These are phyloP conservation scores for Procavia capensis DNA, from an alignment of 2,113 vertebrate species.

Conservation along the genomic window DNA sequence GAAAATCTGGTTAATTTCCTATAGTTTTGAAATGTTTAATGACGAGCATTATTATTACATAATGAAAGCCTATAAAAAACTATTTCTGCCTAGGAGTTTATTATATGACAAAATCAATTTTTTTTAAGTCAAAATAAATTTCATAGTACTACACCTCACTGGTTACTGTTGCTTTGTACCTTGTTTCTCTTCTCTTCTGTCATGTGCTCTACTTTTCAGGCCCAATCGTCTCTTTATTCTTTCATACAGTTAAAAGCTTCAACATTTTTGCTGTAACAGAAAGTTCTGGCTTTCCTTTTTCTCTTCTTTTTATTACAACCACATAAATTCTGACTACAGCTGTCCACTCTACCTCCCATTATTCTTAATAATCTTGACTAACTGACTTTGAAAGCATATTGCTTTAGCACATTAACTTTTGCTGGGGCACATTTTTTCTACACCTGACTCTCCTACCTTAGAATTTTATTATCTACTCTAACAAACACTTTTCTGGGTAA, in stretches of 20 bases:
- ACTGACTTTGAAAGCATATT: slow-evolving; percentile 75
- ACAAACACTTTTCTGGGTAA: slow-evolving; percentile 62
- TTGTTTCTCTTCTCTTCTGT: background rate
- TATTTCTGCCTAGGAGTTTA: background rate
- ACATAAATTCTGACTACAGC: slow-evolving; percentile 69
- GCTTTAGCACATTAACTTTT: slow-evolving; percentile 76
- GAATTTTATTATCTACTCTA: slow-evolving; percentile 72
- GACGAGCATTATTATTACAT: slow-evolving; percentile 6
- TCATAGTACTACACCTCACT: background rate
- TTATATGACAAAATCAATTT: background rate
- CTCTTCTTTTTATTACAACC: slow-evolving; percentile 25
- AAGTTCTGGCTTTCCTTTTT: slow-evolving; percentile 56
- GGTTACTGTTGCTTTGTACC: slow-evolving; percentile 26
- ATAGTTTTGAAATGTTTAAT: background rate
- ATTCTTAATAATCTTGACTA: slow-evolving; percentile 63
- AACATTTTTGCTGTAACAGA: slow-evolving; percentile 48
- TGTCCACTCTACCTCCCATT: slow-evolving; percentile 31
- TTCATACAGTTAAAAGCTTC: slow-evolving; percentile 54
- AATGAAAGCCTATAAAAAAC: background rate
- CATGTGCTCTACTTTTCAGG: background rate
- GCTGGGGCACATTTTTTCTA: slow-evolving; percentile 51
- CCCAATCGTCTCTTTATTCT: background rate
- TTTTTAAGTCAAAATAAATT: slow-evolving; percentile 47
- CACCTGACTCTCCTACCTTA: slow-evolving; percentile 59
- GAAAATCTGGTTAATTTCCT: background rate